Percentiles rank a stretch among this genome's conserved stretches.
Evolutionary conservation across 1,140 invertebrate genomes (phyloP).

Genomic region (Manduca sexta): DNA sequence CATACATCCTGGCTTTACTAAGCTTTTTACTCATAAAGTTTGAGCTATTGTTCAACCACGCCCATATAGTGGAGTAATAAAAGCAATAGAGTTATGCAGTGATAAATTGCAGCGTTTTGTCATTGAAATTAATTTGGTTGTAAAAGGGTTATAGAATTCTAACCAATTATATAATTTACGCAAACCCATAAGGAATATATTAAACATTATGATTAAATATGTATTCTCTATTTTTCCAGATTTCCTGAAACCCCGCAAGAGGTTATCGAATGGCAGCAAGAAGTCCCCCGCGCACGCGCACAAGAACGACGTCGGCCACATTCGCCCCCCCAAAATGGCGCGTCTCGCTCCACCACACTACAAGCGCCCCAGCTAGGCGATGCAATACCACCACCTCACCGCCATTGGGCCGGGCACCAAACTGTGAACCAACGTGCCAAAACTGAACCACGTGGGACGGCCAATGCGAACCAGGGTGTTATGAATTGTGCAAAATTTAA

Average conservation of each 20-base stretch:
- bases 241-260: conserved; percentile 66
- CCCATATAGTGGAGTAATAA: too few relatives aligned
- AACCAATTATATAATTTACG: too few relatives aligned
- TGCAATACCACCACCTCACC: conserved; percentile 8
- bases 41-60: conserved; percentile 14
- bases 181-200: too few relatives aligned
- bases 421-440: not conserved
- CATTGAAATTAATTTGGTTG: too few relatives aligned
- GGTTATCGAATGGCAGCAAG: conserved; percentile 50
- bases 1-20: too few relatives aligned
- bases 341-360: conserved; percentile 49
- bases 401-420: conserved; percentile 13
- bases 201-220: too few relatives aligned
- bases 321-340: conserved; percentile 61
- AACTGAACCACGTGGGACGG: not conserved
- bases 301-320: conserved; percentile 56
- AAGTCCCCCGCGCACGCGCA: conserved; percentile 57
- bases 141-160: too few relatives aligned
- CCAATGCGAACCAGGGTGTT: not conserved
- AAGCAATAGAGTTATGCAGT: too few relatives aligned
- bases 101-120: too few relatives aligned
- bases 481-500: conserved; percentile 45
- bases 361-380: conserved; percentile 59
- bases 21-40: conserved; percentile 32
- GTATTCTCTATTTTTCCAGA: conserved; percentile 47